A percentile compares a stretch with the other conserved stretches of the same genome.
Evolutionary conservation across 1,140 invertebrate species (phyloP).

Genomic region (Platyscapa corneri): DNA sequence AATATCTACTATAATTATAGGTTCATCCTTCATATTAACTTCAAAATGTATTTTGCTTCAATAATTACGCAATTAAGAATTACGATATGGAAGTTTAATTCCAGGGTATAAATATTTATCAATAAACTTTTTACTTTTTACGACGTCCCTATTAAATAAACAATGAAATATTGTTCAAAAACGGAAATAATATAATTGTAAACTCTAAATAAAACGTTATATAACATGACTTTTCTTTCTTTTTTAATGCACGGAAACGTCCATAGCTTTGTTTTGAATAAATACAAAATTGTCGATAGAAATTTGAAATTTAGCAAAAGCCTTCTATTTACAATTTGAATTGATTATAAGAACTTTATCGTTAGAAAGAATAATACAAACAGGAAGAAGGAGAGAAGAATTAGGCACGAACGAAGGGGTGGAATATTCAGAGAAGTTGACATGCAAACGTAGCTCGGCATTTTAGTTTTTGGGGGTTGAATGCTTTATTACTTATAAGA

Average conservation of each 20-base stretch:
- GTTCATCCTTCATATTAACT: neutral
- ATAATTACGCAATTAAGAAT: neutral
- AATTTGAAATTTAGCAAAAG: no score
- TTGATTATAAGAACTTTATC: neutral
- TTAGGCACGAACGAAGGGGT: neutral
- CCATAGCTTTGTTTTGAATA: no score
- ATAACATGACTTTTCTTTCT: no score
- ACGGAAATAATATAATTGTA: neutral
- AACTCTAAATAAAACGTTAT: no score
- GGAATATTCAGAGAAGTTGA: slow-evolving; percentile 13
- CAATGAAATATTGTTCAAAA: neutral
- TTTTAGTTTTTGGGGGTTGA: slow-evolving; percentile 11
- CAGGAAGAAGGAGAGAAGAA: neutral
- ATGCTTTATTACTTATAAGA: slow-evolving; percentile 32
- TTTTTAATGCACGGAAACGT: no score
- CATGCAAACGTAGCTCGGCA: neutral
- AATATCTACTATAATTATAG: neutral
- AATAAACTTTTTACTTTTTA: neutral
- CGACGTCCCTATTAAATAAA: neutral
- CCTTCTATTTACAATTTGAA: neutral
- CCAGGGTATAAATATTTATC: no score
- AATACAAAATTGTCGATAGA: no score
- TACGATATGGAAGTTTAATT: no score
- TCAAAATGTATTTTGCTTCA: neutral
- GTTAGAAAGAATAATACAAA: neutral